Conservation (phyloP, 2,797 vertebrate species). For the Zalophus californianus region DNA sequence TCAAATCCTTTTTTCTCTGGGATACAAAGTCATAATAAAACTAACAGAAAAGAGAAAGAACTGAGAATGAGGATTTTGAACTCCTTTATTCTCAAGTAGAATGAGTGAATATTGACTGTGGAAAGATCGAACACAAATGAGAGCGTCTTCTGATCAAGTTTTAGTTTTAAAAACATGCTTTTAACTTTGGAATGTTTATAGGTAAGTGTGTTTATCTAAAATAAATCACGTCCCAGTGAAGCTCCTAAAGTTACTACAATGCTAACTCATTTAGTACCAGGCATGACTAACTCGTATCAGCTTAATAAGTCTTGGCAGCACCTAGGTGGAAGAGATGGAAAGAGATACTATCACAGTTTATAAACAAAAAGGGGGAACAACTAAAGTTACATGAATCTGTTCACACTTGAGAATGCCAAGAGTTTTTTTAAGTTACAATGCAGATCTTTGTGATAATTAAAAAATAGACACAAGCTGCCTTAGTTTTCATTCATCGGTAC, state of each 20-base stretch:
- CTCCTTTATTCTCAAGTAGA: not conserved
- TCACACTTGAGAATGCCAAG: conserved; percentile 57
- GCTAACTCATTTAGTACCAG: conserved; percentile 59
- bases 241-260: conserved; percentile 52
- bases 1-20: conserved; percentile 25
- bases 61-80: not conserved
- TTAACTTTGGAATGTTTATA: conserved; percentile 54
- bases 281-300: conserved; percentile 16
- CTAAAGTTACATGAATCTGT: conserved; percentile 54
- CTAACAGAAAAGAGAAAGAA: not conserved
- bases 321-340: conserved; percentile 47
- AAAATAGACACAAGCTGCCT: conserved; percentile 13
- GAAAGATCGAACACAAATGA: not conserved
- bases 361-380: conserved; percentile 59
- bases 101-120: not conserved
- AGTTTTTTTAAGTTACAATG: not conserved
- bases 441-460: conserved; percentile 42
- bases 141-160: not conserved
- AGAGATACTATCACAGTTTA: conserved; percentile 64
- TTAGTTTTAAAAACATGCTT: conserved; percentile 22
- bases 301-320: conserved; percentile 59
- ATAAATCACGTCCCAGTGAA: conserved; percentile 10
- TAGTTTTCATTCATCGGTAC: conserved; percentile 54
- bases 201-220: conserved; percentile 47
- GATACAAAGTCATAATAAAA: conserved; percentile 8